A percentile compares a stretch with the other conserved stretches of the same genome.
These are phyloP conservation scores for Pheosia gnoma DNA, from an alignment of 2,888 invertebrate genomes.

Conservation along the genomic window DNA sequence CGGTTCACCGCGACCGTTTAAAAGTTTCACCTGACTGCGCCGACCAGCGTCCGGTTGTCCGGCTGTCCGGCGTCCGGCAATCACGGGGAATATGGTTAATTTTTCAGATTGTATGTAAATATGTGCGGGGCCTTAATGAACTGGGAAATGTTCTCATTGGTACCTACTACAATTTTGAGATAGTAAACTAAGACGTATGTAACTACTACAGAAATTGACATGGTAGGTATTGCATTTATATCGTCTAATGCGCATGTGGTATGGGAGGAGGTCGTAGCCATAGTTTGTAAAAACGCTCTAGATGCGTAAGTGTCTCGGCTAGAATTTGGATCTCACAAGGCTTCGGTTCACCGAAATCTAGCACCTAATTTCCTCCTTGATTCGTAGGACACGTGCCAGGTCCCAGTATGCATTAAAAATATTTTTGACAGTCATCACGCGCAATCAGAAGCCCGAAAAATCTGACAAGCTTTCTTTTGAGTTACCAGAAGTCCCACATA, in stretches of 20 bases:
- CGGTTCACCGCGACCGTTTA: conserved; percentile 29
- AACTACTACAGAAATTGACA: not conserved
- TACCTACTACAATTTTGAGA: conserved; percentile 15
- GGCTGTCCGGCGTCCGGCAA: conserved; percentile 13
- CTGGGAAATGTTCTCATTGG: conserved; percentile 23
- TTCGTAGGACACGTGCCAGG: no score
- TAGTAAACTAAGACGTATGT: not conserved
- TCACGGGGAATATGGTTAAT: conserved; percentile 27
- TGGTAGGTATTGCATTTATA: not conserved
- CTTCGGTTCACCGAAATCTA: no score
- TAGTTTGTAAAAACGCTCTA: not conserved
- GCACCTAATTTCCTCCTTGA: no score
- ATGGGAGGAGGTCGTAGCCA: no score
- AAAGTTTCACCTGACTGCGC: conserved; percentile 32
- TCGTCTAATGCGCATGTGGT: no score
- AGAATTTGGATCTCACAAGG: no score
- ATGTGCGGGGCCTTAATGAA: conserved; percentile 29
- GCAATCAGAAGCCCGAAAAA: no score
- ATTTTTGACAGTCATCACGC: no score
- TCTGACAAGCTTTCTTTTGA: no score
- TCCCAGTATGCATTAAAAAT: no score
- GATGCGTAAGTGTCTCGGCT: no score
- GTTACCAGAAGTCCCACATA: no score
- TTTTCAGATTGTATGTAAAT: conserved; percentile 33
- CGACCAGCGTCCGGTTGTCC: conserved; percentile 10